phyloP scores from a whole-genome alignment of 2,888 invertebrate genomes.

The Gastrophysa polygoni region DNA sequence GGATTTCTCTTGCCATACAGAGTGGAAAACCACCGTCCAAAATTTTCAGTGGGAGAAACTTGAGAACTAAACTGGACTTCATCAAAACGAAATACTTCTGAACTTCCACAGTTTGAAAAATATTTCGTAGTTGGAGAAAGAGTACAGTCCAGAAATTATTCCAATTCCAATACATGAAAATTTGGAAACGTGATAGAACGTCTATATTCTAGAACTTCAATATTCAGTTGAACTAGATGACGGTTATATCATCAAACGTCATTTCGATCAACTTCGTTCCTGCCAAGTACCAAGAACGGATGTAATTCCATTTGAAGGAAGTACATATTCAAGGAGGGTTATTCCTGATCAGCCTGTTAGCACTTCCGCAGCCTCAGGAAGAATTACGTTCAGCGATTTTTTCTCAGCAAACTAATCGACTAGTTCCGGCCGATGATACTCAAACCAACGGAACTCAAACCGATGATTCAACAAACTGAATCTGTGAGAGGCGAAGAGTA shows the following conservation, averaged over 20 bases:
- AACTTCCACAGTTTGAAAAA: not conserved
- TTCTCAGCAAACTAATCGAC: too few relatives aligned
- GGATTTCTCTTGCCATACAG: not conserved
- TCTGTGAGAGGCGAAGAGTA: too few relatives aligned
- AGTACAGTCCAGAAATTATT: conserved; percentile 3
- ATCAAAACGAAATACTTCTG: not conserved
- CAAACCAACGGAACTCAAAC: too few relatives aligned
- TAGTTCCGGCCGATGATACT: too few relatives aligned
- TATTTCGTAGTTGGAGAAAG: not conserved
- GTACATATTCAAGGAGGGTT: too few relatives aligned
- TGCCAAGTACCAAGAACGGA: not conserved
- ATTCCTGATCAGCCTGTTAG: too few relatives aligned
- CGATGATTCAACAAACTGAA: too few relatives aligned
- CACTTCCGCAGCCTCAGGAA: too few relatives aligned
- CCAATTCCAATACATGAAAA: conserved; percentile 27
- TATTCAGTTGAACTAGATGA: conserved; percentile 33
- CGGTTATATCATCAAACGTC: too few relatives aligned
- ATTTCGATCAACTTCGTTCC: too few relatives aligned
- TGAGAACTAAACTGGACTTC: conserved; percentile 11
- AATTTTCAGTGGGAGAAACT: conserved; percentile 4
- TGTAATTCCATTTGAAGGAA: too few relatives aligned
- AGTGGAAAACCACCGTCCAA: conserved; percentile 6
- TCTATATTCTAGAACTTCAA: conserved; percentile 26
- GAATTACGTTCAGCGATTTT: too few relatives aligned
- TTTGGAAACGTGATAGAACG: conserved; percentile 27